Evolutionary conservation across 2,797 vertebrate species (phyloP), one percentile per base, ranked within the genome.

Genomic region (Mus minutoides): DNA sequence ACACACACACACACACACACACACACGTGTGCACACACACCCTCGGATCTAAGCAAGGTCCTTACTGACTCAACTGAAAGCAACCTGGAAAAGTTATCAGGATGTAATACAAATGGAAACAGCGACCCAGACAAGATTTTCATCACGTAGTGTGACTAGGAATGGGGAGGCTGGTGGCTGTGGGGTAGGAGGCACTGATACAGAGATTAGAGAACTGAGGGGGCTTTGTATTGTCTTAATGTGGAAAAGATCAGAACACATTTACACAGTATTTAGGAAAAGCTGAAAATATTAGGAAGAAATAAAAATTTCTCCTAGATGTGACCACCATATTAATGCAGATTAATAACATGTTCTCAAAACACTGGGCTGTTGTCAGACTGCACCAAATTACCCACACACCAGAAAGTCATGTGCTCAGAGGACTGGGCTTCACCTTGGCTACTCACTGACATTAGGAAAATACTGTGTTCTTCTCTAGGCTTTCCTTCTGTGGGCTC

Each of bases 241-340:
- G 73, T n/a, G 21, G 94, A 76, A 94, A 95, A 91, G 54, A 76
- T 10, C 14, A 82, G 2, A 46, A 49, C 3, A 56, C 62, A 94
- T 82, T 96, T 91, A 95, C 17, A 67, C 4, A 43, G 54, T 52
- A 14, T 40, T 90, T 40, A 56, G 9, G 26, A 7, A 79, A 92
- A 88, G 77, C 71, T 90, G 40, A 90, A 92, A 96, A 90, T 71
- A 26, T 14, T 77, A 19, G 17, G 58, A 91, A 82, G 75, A 93
- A 26, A 92, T 85, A 64, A 97, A 79, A 94, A 37, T 34, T 82
- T 92, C 11, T 78, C 52, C 64, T 88, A 8, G 49, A 78, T n/a
- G 22, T 86, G 54, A 95, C 4, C 40, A 29, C n/a, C 83, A 96
- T n/a, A 88, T 52, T 83, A 67, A 95, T 34, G n/a, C 17, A 58